phyloP scores from a whole-genome alignment of 2,113 vertebrate species.

The Haemorhous mexicanus region DNA sequence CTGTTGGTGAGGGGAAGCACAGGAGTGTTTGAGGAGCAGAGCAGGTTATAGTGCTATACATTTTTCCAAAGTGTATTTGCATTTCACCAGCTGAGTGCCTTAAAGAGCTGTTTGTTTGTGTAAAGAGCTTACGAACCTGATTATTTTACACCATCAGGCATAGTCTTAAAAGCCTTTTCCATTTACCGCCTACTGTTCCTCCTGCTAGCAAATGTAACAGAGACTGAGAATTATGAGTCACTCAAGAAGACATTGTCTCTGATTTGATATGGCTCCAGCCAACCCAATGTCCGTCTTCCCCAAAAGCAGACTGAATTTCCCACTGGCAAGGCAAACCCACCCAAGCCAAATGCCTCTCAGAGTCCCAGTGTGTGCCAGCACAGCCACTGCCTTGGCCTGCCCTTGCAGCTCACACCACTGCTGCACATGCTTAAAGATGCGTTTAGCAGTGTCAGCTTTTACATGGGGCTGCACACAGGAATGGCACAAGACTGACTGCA shows the following conservation, averaged over 20 bases:
- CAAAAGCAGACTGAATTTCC: neutral
- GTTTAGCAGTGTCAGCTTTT: neutral
- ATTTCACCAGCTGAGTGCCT: neutral
- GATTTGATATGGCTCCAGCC: neutral
- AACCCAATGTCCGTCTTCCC: neutral
- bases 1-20: neutral
- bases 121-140: neutral
- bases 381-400: accelerated
- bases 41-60: neutral
- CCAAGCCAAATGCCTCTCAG: neutral
- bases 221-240: neutral
- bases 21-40: neutral
- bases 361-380: neutral
- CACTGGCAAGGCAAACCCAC: neutral
- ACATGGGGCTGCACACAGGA: neutral
- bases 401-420: neutral
- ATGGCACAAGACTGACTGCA: neutral
- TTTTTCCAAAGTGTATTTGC: neutral
- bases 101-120: neutral
- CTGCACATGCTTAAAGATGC: neutral
- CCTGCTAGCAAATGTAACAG: neutral
- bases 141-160: neutral
- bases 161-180: neutral
- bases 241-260: neutral
- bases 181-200: neutral